These are phyloP conservation scores for Epinotia nisella DNA, from an alignment of 2,888 invertebrate species.

Conservation along the genomic window DNA sequence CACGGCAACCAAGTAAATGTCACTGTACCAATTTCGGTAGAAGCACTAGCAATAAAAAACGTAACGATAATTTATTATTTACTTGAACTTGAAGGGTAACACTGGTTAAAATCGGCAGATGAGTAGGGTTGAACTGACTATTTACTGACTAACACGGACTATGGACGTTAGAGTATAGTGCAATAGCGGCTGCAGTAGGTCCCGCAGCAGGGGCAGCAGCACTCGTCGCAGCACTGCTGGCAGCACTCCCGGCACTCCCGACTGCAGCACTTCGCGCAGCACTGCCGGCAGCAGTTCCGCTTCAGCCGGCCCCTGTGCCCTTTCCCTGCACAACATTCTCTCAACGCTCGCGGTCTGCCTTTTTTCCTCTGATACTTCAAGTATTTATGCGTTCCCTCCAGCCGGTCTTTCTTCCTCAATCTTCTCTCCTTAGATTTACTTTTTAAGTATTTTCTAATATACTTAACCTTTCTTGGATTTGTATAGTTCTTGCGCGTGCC, in stretches of 20 bases:
- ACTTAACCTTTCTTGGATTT: conserved; percentile 54
- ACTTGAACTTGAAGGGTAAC: not conserved
- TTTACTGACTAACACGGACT: not conserved
- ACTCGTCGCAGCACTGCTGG: conserved; percentile 17
- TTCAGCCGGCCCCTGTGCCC: conserved; percentile 72
- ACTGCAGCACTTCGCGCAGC: conserved; percentile 47
- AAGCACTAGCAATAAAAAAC: conserved; percentile 1
- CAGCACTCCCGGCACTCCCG: not conserved
- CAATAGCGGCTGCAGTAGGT: conserved; percentile 21
- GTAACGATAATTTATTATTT: conserved; percentile 1
- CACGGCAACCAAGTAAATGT: no score
- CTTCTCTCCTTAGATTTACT: conserved; percentile 65
- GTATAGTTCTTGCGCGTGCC: conserved; percentile 4
- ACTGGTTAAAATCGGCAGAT: not conserved
- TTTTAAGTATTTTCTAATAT: conserved; percentile 64
- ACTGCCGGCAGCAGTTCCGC: conserved; percentile 31
- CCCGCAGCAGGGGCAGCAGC: conserved; percentile 20
- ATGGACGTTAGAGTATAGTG: conserved; percentile 23
- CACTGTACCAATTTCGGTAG: no score
- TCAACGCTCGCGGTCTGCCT: conserved; percentile 53
- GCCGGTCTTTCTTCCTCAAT: conserved; percentile 64
- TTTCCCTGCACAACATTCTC: conserved; percentile 69
- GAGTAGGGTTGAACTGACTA: not conserved
- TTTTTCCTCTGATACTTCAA: conserved; percentile 59
- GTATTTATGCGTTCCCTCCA: conserved; percentile 62